These are phyloP conservation scores for Manis pentadactyla DNA, from an alignment of 2,797 vertebrate species.

Conservation along the genomic window DNA sequence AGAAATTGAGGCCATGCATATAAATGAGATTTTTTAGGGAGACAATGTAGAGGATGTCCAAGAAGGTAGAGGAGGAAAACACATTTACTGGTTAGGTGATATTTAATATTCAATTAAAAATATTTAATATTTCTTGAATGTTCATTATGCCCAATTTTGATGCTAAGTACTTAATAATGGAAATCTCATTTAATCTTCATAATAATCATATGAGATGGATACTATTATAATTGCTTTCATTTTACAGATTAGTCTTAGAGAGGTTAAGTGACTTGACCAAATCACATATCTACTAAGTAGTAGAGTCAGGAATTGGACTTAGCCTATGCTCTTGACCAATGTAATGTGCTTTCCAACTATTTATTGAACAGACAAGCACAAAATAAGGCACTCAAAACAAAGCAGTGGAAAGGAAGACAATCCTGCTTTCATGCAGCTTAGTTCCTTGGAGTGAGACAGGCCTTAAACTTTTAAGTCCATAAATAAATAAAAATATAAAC, in stretches of 20 bases:
- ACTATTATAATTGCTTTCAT: not conserved
- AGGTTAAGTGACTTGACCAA: not conserved
- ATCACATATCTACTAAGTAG: not conserved
- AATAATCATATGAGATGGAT: not conserved
- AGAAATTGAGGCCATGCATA: not conserved
- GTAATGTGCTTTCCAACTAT: not conserved
- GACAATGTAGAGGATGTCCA: not conserved
- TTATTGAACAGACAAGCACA: not conserved
- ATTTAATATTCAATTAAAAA: not conserved
- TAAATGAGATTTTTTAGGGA: not conserved
- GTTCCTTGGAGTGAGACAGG: not conserved
- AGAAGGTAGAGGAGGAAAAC: not conserved
- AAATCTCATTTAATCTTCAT: not conserved
- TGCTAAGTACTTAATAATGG: not conserved
- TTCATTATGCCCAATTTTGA: not conserved
- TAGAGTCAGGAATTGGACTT: not conserved
- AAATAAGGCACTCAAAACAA: not conserved
- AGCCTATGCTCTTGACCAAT: not conserved
- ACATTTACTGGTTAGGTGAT: not conserved
- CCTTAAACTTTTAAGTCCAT: not conserved
- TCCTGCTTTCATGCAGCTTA: not conserved
- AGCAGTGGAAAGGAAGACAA: not conserved
- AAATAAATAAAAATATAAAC: slow-evolving; percentile 13
- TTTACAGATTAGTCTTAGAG: not conserved
- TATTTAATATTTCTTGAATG: not conserved